Conservation (phyloP, 2,113 vertebrate species). For the Callorhinus ursinus region DNA sequence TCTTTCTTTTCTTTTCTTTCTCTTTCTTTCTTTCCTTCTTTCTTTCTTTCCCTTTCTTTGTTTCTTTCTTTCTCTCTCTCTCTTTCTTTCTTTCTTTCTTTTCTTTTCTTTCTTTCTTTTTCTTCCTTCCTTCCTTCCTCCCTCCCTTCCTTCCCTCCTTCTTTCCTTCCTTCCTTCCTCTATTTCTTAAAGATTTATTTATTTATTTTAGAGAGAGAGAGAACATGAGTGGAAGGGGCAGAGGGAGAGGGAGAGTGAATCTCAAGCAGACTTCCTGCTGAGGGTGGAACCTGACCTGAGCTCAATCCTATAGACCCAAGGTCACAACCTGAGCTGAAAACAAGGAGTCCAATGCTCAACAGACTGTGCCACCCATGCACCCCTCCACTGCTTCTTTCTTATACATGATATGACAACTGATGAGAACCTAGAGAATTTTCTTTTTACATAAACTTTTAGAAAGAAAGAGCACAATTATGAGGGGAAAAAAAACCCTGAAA, state of each 20-base stretch:
- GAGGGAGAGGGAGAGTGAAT: background rate
- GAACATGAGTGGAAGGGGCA: background rate
- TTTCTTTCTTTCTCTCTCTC: accelerated
- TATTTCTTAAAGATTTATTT: background rate
- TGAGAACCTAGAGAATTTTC: background rate
- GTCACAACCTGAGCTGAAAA: background rate
- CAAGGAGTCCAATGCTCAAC: background rate
- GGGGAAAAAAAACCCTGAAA: background rate
- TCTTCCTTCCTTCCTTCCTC: too few relatives aligned
- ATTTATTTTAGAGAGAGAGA: background rate
- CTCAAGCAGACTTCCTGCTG: background rate
- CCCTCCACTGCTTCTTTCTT: background rate
- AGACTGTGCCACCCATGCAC: background rate
- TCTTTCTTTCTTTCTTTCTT: too few relatives aligned
- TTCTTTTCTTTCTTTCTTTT: too few relatives aligned
- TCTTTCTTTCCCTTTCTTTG: too few relatives aligned
- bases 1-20: too few relatives aligned
- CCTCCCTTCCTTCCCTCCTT: too few relatives aligned
- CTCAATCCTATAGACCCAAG: background rate
- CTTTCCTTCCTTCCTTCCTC: too few relatives aligned
- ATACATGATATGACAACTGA: background rate
- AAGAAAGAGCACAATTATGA: background rate
- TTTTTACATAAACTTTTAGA: background rate
- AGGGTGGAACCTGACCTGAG: background rate
- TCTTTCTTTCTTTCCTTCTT: too few relatives aligned